Evolutionary conservation across 1,140 invertebrate species (phyloP), one percentile per base, ranked within the genome.

Genomic region (Heliconius hewitsoni): DNA sequence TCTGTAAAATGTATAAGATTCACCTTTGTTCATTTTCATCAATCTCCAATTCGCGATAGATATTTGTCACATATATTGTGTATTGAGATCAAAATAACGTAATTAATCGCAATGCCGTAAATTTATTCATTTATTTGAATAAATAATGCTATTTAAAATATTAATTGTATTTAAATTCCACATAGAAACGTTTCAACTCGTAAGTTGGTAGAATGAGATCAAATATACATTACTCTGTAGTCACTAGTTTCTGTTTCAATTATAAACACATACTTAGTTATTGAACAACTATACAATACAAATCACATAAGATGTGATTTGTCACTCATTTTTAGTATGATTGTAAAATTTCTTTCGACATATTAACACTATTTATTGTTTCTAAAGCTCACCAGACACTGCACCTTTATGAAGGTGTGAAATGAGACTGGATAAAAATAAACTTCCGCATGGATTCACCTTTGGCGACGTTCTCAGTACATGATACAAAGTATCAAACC

Each of bases 381-480:
- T 16, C 27, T 13, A 27, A 30, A 66, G 23, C 11, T 27, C 23
- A 66, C 27, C 23, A 16, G 89, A 85, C 84, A 82, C 74, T 83
- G 77, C 85, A 90, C 90, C 88, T 90, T 84, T 76, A 79, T 76
- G 81, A 77, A 79, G 57, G 60, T 73, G 81, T 83, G 86, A 84
- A 89, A 82, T 88, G 82, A 85, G 83, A 77, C 82, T 83, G 75
- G 87, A 86, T 87, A 83, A 79, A 91, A 90, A 90, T 91, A 91
- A 87, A 84, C 88, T 88, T 90, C 90, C 90, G 89, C 83, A 76
- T 90, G 78, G 80, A 77, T 72, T 84, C 84, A 87, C 84, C 83
- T 84, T 76, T 60, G 73, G 8, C 74, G 57, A 76, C 52, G 74
- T 18, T 75, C 66, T 78, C 73, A 73, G 27, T 73, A 78, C 72